Evolutionary conservation across 2,888 invertebrate species (phyloP).

Genomic region (Opisthograptis luteolata): DNA sequence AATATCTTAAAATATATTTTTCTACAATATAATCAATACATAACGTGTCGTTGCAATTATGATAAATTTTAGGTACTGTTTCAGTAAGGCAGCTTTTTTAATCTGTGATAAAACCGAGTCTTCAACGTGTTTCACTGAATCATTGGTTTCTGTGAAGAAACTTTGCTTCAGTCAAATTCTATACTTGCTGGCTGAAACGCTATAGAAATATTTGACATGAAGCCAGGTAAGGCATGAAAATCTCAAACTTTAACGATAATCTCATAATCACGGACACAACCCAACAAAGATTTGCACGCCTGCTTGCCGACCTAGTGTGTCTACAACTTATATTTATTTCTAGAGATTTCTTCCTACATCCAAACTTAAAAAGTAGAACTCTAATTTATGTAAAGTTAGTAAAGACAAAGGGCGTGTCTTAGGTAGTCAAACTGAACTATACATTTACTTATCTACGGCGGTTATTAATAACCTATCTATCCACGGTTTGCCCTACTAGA

Average conservation of each 20-base stretch:
- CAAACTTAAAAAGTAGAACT: too few species aligned
- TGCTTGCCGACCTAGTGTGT: too few species aligned
- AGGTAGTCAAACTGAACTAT: too few species aligned
- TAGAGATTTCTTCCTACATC: too few species aligned
- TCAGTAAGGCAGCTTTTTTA: neutral
- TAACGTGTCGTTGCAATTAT: neutral
- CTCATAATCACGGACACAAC: neutral
- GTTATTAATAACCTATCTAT: too few species aligned
- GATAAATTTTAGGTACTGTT: conserved; percentile 4
- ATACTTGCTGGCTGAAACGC: conserved; percentile 10
- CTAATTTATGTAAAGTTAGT: too few species aligned
- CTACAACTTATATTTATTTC: too few species aligned
- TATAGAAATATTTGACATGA: conserved; percentile 16
- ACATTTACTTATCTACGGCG: too few species aligned
- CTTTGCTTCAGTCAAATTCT: conserved; percentile 20
- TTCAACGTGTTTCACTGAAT: conserved; percentile 16
- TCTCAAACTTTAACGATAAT: neutral
- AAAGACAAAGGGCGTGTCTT: too few species aligned
- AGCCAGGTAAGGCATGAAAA: neutral
- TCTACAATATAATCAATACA: neutral
- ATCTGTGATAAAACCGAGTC: conserved; percentile 12
- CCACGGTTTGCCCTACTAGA: too few species aligned
- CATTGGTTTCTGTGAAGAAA: conserved; percentile 3
- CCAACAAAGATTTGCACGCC: too few species aligned
- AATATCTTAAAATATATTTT: neutral